Base-by-base conservation (phyloP, 2,888 invertebrate species). In the Acrobasis repandana region DNA sequence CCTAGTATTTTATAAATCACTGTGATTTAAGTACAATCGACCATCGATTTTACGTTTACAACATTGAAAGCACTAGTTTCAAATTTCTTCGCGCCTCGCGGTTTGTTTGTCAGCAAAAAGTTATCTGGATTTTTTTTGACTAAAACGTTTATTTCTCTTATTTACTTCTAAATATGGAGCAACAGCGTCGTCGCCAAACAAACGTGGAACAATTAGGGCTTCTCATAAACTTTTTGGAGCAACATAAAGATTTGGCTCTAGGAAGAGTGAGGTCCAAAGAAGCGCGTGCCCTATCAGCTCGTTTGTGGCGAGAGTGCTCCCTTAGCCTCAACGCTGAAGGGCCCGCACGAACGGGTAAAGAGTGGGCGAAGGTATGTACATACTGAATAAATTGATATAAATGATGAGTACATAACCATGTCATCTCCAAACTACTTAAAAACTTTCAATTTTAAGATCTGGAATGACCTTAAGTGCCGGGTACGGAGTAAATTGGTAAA, bases 171-270 rank as follows among this genome's bases (percentile, higher is more conserved):
- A 36, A 6, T 10, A 36, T 36, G 36, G 36, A n/a, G n/a, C n/a
- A 36, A 36, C 36, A 36, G 36, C 47, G 47, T 8, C 47, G 47
- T n/a, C 47, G 47, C n/a, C 47, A 47, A 15, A 47, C 47, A 5
- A 47, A n/a, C 15, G 56, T 61, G 9, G 18, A 38, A 74, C 50
- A 60, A 49, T 9, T 64, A 15, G 61, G 60, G n/a, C 33, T 64
- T 15, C 14, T 64, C 16, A 18, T 64, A 1, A 46, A 64, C 11
- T 62, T 60, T 58, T 5, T 64, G 10, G 58, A 61, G 18, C 38
- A 16, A 1, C 58, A 64, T 4, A 16, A 33, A 38, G 62, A 62
- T 8, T 49, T 64, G 4, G 62, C 64, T 14, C 58, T 64, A 0
- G 64, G 62, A 15, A 50, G 62, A 11, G 58, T 58, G 9, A 16